Conservation (phyloP, 2,113 vertebrate genomes). For the Dasyprocta punctata region DNA sequence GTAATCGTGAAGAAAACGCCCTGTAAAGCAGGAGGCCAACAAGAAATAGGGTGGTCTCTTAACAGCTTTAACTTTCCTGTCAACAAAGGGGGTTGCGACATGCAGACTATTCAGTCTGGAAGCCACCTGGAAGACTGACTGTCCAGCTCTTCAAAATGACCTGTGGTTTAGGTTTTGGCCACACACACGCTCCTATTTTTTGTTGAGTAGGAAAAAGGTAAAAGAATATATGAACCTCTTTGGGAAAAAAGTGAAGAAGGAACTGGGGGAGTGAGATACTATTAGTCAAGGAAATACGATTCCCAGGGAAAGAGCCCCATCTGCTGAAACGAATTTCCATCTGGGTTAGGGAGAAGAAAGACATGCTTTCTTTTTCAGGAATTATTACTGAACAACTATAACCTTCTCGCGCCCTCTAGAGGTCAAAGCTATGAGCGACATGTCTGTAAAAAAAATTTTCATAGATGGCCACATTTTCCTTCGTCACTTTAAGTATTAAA, state of each 20-base stretch:
- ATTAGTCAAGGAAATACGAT: not conserved
- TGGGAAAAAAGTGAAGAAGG: not conserved
- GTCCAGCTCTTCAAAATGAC: not conserved
- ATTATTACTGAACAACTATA: slow-evolving; percentile 14
- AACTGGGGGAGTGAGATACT: not conserved
- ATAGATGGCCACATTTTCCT: not conserved
- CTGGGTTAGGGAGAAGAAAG: not conserved
- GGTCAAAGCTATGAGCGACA: slow-evolving; percentile 34
- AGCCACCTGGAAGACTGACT: not conserved
- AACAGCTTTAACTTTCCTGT: not conserved
- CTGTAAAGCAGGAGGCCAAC: not conserved
- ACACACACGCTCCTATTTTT: not conserved
- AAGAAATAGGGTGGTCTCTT: not conserved
- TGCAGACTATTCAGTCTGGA: not conserved
- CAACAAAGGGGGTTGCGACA: not conserved
- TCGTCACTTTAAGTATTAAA: not conserved
- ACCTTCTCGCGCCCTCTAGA: slow-evolving; percentile 73
- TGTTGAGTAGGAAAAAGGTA: not conserved
- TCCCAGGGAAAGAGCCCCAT: slow-evolving; percentile 49
- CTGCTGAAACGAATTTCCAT: slow-evolving; percentile 15
- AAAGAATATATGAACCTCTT: not conserved
- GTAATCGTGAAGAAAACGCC: not conserved
- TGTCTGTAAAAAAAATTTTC: not conserved
- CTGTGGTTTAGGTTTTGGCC: not conserved
- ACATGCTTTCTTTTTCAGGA: not conserved